Base-by-base conservation (phyloP, 2,888 invertebrate species). In the Drosophila neotestacea region DNA sequence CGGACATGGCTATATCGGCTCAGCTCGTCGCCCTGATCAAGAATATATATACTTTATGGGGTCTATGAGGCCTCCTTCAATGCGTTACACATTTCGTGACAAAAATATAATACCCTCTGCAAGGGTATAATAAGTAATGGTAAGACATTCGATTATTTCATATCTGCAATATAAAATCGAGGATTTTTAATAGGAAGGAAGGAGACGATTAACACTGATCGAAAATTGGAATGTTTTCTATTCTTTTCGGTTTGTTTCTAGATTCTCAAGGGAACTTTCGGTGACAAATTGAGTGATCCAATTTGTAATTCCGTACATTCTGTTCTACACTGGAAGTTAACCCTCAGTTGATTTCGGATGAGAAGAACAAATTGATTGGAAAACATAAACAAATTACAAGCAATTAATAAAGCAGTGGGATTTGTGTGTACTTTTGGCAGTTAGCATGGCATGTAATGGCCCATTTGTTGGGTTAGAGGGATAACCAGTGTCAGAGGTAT, bases 371-470 rank as follows among this genome's bases (percentile, higher is more conserved):
- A 86, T 87, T 77, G 79, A 69, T 70, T 70, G 51, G 82, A 71
- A 81, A 77, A 82, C 75, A 73, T 79, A 85, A 85, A 87, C 81
- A 86, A 86, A 86, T 86, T 86, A 81, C 86, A 77, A 69, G 59
- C 79, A 88, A 88, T 86, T 88, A 86, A 83, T 88, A 78, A 81
- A 70, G 41, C 64, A 65, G 72, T 82, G 50, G 47, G 56, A 66
- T 67, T 32, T 54, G 30, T 69, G 32, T 64, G 56, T 65, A 52
- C 47, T 47, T 62, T 63, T 34, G 50, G 56, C 11, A 39, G 46
- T 62, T 50, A 41, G 42, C 64, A 77, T 51, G 70, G 56, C 62
- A 63, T 69, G 61, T 71, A 77, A 77, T 74, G 63, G 50, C 22
- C 68, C 70, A 67, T 76, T 80, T 78, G 70, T 62, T 64, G 62